Evolutionary conservation across 2,797 vertebrate species (phyloP).

Genomic region (Hypotaenidia philippensis): DNA sequence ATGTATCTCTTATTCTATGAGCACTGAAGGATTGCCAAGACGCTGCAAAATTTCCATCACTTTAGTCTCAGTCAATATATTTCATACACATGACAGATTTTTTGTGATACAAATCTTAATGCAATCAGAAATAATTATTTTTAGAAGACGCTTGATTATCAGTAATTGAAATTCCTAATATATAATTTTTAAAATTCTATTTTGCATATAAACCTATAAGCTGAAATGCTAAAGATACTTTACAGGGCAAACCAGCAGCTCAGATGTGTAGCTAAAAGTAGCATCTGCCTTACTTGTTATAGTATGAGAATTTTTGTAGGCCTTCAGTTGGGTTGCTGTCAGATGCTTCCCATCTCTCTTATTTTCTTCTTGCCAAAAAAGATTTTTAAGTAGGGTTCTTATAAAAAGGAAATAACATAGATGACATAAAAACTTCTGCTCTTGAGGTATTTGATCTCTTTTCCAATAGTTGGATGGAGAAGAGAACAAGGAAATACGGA

Average conservation of each 20-base stretch:
- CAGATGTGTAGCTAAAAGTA: not conserved
- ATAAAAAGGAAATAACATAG: not conserved
- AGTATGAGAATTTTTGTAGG: not conserved
- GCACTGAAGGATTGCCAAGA: not conserved
- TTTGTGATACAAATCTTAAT: not conserved
- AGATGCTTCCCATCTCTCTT: not conserved
- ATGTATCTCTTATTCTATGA: not conserved
- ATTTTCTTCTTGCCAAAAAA: not conserved
- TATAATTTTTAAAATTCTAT: not conserved
- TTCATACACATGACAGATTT: not conserved
- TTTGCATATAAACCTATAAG: not conserved
- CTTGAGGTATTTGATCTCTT: not conserved
- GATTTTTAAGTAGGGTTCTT: not conserved
- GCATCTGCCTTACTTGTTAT: not conserved
- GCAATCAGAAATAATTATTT: not conserved
- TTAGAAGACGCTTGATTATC: not conserved
- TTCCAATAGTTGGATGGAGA: not conserved
- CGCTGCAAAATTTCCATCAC: not conserved
- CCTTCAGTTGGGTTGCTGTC: not conserved
- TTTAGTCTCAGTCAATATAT: not conserved
- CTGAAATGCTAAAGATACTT: not conserved
- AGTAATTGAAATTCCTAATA: not conserved
- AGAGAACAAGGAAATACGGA: not conserved
- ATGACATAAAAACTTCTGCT: not conserved
- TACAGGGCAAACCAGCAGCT: not conserved